Base-by-base conservation (phyloP, 2,113 vertebrate genomes). In the Xyrauchen texanus region DNA sequence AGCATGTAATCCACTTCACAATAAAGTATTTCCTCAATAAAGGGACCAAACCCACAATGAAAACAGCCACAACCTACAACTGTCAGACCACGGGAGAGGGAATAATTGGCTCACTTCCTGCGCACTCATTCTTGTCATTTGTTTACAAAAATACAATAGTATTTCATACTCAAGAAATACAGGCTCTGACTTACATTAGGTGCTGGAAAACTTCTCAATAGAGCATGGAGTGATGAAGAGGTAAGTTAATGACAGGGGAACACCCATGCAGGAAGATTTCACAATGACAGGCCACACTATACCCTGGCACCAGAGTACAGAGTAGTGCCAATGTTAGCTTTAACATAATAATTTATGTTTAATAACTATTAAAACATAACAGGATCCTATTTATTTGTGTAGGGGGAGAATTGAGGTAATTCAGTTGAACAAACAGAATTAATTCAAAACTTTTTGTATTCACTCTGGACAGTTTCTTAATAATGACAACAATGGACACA, bases 11-110 rank as follows among this genome's bases (percentile, higher is more conserved):
- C 84, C 86, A 82, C 8, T 55, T 45, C 47, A 52, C 11, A 47
- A 68, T n/a, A 68, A 83, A 84, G 77, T 34, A 91, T 90, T 89
- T 91, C 87, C 87, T 87, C 85, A 86, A 86, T 85, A 87, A 86
- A 88, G 61, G 64, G 62, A 57, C 71, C 71, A 74, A 83, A 55
- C 69, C 77, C 79, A 71, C 44, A 13, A 78, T 66, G 60, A 83
- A 71, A 85, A 82, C 77, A 74, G 70, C 1, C 5, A 21, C 9
- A 5, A 6, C 47, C 7, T 64, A 55, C 46, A 58, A 52, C 8
- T 75, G 13, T 34, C 12, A 11, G 51, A 16, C 34, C 10, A 4
- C 44, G n/a, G 46, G 10, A 45, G 0, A 4, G 12, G 52, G 13
- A 42, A 55, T 72, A 52, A n/a, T 4, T 21, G n/a, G 60, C 8